phyloP scores from a whole-genome alignment of 2,888 invertebrate species.

The Crocallis elinguaria region DNA sequence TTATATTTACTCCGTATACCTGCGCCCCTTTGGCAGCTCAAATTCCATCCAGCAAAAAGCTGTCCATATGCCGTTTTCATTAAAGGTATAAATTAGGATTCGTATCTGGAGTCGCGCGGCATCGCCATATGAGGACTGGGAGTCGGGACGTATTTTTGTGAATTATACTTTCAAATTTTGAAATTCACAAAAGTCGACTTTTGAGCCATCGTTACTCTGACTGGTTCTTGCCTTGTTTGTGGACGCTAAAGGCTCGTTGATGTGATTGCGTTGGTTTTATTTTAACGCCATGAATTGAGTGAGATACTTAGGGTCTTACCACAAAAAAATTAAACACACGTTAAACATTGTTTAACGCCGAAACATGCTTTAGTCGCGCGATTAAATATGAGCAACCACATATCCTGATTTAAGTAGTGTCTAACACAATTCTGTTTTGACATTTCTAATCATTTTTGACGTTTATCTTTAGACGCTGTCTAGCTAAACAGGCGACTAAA shows the following conservation, averaged over 20 bases:
- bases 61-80: slow-evolving; percentile 65
- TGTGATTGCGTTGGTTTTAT: slow-evolving; percentile 24
- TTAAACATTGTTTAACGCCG: too few species aligned
- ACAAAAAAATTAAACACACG: too few species aligned
- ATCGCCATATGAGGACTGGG: slow-evolving; percentile 58
- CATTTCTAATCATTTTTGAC: too few species aligned
- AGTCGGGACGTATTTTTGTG: slow-evolving; percentile 56
- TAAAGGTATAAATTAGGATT: slow-evolving; percentile 75
- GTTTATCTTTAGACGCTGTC: too few species aligned
- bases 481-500: too few species aligned
- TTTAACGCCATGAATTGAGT: neutral
- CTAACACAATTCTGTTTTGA: too few species aligned
- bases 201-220: slow-evolving; percentile 65
- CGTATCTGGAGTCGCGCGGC: slow-evolving; percentile 58
- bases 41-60: slow-evolving; percentile 47
- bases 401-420: too few species aligned
- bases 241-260: slow-evolving; percentile 26
- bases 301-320: neutral
- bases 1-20: slow-evolving; percentile 52
- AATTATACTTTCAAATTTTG: slow-evolving; percentile 79
- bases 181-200: slow-evolving; percentile 58
- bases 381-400: too few species aligned
- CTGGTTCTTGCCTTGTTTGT: slow-evolving; percentile 50
- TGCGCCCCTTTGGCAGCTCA: slow-evolving; percentile 14
- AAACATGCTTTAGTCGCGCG: too few species aligned